A percentile compares a stretch with the other conserved stretches of the same genome.
Evolutionary conservation across 1,140 invertebrate species (phyloP).

Genomic region (Aleiodes sp.): DNA sequence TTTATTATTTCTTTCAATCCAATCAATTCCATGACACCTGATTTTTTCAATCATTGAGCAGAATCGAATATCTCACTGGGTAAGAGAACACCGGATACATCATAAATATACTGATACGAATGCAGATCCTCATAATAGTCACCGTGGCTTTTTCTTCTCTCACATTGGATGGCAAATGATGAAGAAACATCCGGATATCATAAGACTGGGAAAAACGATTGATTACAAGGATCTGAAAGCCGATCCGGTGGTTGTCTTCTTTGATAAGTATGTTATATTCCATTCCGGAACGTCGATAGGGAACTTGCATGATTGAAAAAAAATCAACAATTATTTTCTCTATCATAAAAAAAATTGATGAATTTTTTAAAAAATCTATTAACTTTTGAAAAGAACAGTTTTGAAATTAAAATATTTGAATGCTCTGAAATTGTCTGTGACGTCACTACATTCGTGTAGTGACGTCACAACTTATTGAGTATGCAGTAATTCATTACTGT

Average conservation of each 20-base stretch:
- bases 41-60: slow-evolving; percentile 32
- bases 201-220: slow-evolving; percentile 75
- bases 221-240: slow-evolving; percentile 81
- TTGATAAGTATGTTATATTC: slow-evolving; percentile 72
- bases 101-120: slow-evolving; percentile 91
- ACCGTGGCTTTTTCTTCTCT: slow-evolving; percentile 91
- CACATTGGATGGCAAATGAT: slow-evolving; percentile 91
- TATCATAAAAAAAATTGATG: not conserved
- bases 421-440: too few species aligned
- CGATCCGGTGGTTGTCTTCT: slow-evolving; percentile 80
- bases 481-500: too few species aligned
- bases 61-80: slow-evolving; percentile 76
- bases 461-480: too few species aligned
- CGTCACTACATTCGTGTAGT: too few species aligned
- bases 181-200: slow-evolving; percentile 85
- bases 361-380: too few species aligned
- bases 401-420: too few species aligned
- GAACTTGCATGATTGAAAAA: too few species aligned
- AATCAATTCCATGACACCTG: not conserved
- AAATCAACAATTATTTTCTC: not conserved
- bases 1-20: not conserved
- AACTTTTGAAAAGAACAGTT: too few species aligned
- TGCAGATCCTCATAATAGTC: slow-evolving; percentile 89
- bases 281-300: too few species aligned
- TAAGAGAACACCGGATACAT: slow-evolving; percentile 86